These are phyloP conservation scores for Manacus vitellinus DNA, from an alignment of 2,113 vertebrate genomes.

Conservation along the genomic window DNA sequence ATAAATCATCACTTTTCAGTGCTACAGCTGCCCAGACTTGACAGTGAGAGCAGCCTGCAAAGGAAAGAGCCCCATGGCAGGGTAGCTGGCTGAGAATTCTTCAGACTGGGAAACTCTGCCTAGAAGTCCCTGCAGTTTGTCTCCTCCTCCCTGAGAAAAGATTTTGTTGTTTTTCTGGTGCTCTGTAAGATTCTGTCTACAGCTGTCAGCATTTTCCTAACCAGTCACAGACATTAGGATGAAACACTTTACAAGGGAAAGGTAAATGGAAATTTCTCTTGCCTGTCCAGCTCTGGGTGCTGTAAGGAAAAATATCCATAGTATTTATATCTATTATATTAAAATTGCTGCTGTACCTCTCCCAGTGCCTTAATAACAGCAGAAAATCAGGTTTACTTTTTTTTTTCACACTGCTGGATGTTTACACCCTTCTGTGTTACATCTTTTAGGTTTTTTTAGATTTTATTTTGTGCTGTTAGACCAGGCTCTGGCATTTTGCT, in stretches of 20 bases:
- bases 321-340: background rate
- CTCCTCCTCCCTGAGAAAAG: background rate
- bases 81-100: background rate
- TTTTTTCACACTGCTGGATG: background rate
- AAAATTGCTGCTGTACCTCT: background rate
- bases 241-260: background rate
- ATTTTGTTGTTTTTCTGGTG: background rate
- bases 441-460: background rate
- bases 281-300: background rate
- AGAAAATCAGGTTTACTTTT: background rate
- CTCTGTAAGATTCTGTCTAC: background rate
- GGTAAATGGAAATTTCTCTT: background rate
- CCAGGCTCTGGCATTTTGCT: background rate
- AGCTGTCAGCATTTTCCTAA: background rate
- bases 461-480: background rate
- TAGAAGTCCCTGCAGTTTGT: background rate
- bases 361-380: background rate
- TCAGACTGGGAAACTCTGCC: background rate
- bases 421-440: background rate
- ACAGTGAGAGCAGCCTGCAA: background rate
- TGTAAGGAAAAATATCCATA: background rate
- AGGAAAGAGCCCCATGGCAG: background rate
- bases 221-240: background rate
- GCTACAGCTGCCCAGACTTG: background rate
- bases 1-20: background rate